phyloP scores from a whole-genome alignment of 2,113 vertebrate genomes.

The Pholis gunnellus region DNA sequence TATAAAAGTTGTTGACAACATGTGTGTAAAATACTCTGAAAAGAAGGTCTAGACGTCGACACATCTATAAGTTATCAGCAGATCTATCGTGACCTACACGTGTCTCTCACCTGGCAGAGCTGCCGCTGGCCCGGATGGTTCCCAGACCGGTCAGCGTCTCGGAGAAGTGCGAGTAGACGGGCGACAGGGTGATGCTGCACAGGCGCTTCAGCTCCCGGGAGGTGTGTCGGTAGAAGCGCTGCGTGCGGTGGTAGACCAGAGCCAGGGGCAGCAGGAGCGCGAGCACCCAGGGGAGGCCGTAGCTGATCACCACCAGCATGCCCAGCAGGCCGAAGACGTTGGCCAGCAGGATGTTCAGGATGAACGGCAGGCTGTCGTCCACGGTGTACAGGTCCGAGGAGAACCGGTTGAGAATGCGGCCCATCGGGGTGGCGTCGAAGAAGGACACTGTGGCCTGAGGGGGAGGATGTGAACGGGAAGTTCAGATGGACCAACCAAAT shows the following conservation, averaged over 20 bases:
- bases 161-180: constrained; percentile 95
- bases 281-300: constrained; percentile 91
- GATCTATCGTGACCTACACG: background rate
- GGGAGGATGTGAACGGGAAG: background rate
- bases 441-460: constrained; percentile 90
- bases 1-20: too few species aligned
- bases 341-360: constrained; percentile 94
- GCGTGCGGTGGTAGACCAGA: constrained; percentile 87
- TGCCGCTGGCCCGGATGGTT: constrained; percentile 89
- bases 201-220: constrained; percentile 95
- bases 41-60: too few species aligned
- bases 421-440: constrained; percentile 92
- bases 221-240: constrained; percentile 90
- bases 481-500: background rate
- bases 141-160: constrained; percentile 92
- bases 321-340: constrained; percentile 88
- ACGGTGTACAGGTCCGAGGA: constrained; percentile 93
- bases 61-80: too few species aligned
- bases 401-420: constrained; percentile 94
- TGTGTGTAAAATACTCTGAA: too few species aligned
- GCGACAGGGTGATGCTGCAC: constrained; percentile 92
- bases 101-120: constrained; percentile 84
- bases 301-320: constrained; percentile 89
- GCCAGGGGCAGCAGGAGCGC: constrained; percentile 87
- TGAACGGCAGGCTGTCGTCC: constrained; percentile 93